Base-by-base conservation (phyloP, 2,113 vertebrate species). In the Aix galericulata region DNA sequence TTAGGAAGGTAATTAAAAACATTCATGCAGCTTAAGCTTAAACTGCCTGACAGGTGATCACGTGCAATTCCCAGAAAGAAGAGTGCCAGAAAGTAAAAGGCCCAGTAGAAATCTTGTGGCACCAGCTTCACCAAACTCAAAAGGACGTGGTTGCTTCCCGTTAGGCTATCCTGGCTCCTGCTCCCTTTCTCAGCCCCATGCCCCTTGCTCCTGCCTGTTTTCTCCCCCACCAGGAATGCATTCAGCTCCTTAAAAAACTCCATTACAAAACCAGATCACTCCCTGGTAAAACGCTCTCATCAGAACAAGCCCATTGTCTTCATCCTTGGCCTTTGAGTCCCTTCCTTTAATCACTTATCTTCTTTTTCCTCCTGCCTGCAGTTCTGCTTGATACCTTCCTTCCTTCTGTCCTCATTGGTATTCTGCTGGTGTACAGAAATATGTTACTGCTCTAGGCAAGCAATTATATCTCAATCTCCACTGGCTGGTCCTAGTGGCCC, bases 381-480 rank as follows among this genome's bases (percentile, higher is more conserved):
- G 55, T 82, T 88, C 81, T 42, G 71, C 74, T 71, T 67, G 38
- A 94, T 81, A 95, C 89, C 82, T 94, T 94, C 95, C 91, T 95
- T 80, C 94, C 78, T 95, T 83, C 94, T 83, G 48, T 94, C 86
- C 97, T 99, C 97, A 98, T 98, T 98, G 96, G 89, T 98, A 99
- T 99, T 98, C 98, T 95, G 94, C 91, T 74, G 66, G 96, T 95
- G 95, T 97, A 93, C 91, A 95, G 91, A 97, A 97, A 97, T 94
- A 97, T 97, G 98, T 97, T 98, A 97, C 97, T 97, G 98, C 98
- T 97, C 88, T 80, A 95, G 98, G 98, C 97, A 95, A 98, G 98
- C 98, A 98, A 98, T 98, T 98, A 98, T 92, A 96, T 96, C 97
- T 97, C 96, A 92, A 62, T 97, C 97, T 98, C 97, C 96, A 88